Evolutionary conservation across 2,888 invertebrate genomes (phyloP).

Genomic region (Coronaproctus castanopsis): DNA sequence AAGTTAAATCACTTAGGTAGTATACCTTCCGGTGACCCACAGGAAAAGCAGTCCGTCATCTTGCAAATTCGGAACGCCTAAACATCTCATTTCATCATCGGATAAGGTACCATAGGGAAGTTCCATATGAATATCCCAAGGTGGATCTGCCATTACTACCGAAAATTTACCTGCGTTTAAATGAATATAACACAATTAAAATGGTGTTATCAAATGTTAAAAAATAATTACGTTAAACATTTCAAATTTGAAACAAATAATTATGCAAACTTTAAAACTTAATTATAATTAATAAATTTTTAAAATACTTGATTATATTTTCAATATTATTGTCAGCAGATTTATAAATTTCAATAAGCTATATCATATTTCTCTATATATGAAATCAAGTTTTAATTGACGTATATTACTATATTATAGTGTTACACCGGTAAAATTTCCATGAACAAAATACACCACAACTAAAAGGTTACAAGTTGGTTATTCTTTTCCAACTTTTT

Average conservation of each 20-base stretch:
- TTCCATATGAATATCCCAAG: constrained; percentile 99
- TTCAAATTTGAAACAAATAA: neutral
- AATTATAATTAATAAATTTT: constrained; percentile 4
- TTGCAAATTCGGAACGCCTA: constrained; percentile 82
- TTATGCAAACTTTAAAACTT: neutral
- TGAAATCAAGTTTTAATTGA: no score
- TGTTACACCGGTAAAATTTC: no score
- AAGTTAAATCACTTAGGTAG: no score
- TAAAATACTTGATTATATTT: no score
- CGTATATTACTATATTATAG: no score
- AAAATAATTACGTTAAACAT: neutral
- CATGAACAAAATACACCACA: no score
- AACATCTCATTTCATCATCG: constrained; percentile 91
- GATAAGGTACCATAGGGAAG: constrained; percentile 96
- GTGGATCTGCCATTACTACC: constrained; percentile 96
- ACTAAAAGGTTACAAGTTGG: no score
- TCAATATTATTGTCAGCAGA: no score
- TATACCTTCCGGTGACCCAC: constrained; percentile 84
- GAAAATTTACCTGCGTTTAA: constrained; percentile 84
- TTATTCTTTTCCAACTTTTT: no score
- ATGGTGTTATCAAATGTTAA: constrained; percentile 7
- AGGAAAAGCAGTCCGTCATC: constrained; percentile 91
- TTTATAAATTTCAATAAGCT: no score
- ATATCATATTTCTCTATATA: no score
- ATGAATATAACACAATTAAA: no score